phyloP scores from a whole-genome alignment of 2,888 invertebrate genomes.

The Malachius bipustulatus region DNA sequence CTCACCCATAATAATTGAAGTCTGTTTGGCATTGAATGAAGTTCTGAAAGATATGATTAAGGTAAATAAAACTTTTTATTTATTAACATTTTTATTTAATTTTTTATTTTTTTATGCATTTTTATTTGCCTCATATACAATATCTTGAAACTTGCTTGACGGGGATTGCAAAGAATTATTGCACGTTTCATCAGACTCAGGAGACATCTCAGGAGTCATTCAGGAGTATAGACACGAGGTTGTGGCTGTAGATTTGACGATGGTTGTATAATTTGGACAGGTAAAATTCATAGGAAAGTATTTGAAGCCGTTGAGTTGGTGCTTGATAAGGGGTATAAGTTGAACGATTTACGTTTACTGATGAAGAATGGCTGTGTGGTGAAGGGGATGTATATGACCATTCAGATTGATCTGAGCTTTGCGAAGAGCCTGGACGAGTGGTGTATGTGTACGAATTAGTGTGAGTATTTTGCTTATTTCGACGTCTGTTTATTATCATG shows the following conservation, averaged over 20 bases:
- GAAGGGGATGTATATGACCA: conserved; percentile 6
- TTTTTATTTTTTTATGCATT: conserved; percentile 4
- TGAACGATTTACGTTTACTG: conserved; percentile 6
- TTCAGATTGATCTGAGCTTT: conserved; percentile 6
- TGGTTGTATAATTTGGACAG: conserved; percentile 6
- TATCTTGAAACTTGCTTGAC: conserved; percentile 6
- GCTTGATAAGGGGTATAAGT: conserved; percentile 7
- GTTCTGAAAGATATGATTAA: conserved; percentile 7
- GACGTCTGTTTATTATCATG: conserved; percentile 10
- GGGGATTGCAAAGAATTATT: conserved; percentile 6
- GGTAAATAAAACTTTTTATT: conserved; percentile 2
- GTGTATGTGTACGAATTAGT: conserved; percentile 4
- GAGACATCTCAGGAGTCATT: no score
- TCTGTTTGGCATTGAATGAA: conserved; percentile 6
- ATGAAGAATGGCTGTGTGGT: conserved; percentile 6
- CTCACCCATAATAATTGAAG: background rate
- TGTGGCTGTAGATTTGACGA: conserved; percentile 5
- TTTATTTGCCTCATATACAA: conserved; percentile 5
- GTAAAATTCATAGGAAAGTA: conserved; percentile 5
- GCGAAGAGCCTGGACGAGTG: conserved; percentile 5
- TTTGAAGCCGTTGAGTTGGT: conserved; percentile 7
- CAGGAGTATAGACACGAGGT: no score
- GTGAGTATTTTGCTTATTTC: conserved; percentile 7
- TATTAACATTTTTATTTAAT: background rate
- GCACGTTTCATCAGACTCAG: conserved; percentile 6